Evolutionary conservation across 1,140 invertebrate species (phyloP).

Genomic region (Ostrea denselamellosa): DNA sequence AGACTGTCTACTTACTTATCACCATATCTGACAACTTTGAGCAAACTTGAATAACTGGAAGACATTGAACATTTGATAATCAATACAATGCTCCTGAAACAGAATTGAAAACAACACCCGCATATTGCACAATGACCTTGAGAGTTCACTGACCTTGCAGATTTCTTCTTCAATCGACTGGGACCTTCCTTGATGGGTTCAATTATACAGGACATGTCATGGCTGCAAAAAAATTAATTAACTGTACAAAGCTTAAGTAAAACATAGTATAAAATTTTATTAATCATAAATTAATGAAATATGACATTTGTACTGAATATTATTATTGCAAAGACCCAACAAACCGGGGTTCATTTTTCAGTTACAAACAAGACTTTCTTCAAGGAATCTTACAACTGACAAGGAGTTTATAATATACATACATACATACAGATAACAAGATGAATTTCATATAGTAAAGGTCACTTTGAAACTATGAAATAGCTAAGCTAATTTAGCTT

Average conservation of each 20-base stretch:
- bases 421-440: no score
- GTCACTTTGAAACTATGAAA: no score
- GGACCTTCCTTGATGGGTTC: constrained; percentile 83
- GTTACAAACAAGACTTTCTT: no score
- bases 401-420: no score
- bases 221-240: constrained; percentile 69
- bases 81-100: not conserved
- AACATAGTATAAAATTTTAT: no score
- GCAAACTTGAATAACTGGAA: constrained; percentile 35
- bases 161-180: constrained; percentile 73
- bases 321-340: no score
- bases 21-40: constrained; percentile 15
- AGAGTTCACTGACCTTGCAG: constrained; percentile 62
- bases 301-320: no score
- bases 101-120: not conserved
- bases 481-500: no score
- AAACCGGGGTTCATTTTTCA: no score
- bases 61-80: constrained; percentile 9
- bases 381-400: no score
- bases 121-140: not conserved
- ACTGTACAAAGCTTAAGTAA: not conserved
- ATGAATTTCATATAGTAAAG: no score
- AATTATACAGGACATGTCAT: constrained; percentile 92
- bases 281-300: no score
- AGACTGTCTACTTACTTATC: constrained; percentile 23